phyloP scores from a whole-genome alignment of 2,888 invertebrate genomes.

The Drosophila lacicola region DNA sequence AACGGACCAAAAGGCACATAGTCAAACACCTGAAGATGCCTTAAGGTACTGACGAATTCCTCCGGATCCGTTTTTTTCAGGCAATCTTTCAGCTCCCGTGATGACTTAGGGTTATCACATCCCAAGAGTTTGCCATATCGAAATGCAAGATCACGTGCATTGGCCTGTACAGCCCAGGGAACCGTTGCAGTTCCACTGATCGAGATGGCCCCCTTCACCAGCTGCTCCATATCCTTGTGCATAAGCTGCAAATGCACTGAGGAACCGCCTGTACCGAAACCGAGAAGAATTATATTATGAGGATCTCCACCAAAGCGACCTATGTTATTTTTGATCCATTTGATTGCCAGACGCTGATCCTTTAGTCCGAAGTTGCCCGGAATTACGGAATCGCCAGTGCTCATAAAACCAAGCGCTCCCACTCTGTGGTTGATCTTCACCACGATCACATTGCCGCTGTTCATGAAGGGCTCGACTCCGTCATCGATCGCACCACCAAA shows the following conservation, averaged over 20 bases:
- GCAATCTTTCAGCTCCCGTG: slow-evolving; percentile 85
- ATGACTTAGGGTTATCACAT: slow-evolving; percentile 87
- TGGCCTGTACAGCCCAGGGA: slow-evolving; percentile 87
- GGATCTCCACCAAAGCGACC: slow-evolving; percentile 85
- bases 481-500: slow-evolving; percentile 86
- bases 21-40: slow-evolving; percentile 1
- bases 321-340: slow-evolving; percentile 57
- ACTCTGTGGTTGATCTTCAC: slow-evolving; percentile 90
- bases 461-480: slow-evolving; percentile 88
- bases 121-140: slow-evolving; percentile 88
- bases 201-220: slow-evolving; percentile 83
- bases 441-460: slow-evolving; percentile 87
- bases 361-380: slow-evolving; percentile 83
- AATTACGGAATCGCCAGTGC: slow-evolving; percentile 89
- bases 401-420: slow-evolving; percentile 90
- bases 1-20: slow-evolving; percentile 1
- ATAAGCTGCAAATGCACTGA: slow-evolving; percentile 91
- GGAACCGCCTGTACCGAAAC: slow-evolving; percentile 91
- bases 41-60: neutral
- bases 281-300: slow-evolving; percentile 88
- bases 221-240: slow-evolving; percentile 85
- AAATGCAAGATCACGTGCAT: slow-evolving; percentile 87
- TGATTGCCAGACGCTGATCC: slow-evolving; percentile 56
- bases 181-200: slow-evolving; percentile 90
- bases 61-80: neutral